Evolutionary conservation across 2,888 invertebrate species (phyloP), one percentile per base, ranked within the genome.

Genomic region (Nudaria mundana): DNA sequence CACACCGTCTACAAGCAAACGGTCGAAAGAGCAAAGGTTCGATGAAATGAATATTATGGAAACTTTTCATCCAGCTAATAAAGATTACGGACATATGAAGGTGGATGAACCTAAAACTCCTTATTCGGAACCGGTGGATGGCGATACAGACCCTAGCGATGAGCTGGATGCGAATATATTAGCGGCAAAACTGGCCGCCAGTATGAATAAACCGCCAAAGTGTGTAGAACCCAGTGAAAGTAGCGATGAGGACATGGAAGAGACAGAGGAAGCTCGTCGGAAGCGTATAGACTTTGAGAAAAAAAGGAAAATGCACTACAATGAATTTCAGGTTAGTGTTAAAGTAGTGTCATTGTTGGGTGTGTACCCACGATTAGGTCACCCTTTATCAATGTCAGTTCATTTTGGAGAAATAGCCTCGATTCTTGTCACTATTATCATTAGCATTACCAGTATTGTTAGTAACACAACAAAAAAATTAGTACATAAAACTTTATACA

Each of bases 71-170:
- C 99, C 99, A 26, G 91, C 95, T 13, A 97, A 97, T 78, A 99
- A 99, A 88, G 99, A 99, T 85, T 99, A 99, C 83, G 99, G 99
- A 5, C 98, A 98, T 72, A 99, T 99, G 98, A 99, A 99, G 86
- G 82, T 87, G 23, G 96, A 97, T 66, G 99, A 99, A 83, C 99
- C 99, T 1, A 98, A 98, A 82, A 99, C 99, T 15, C 99, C 99
- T 24, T 92, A 76, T 61, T 87, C 89, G 3, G 93, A 93, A 65
- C 79, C 92, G 35, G 90, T 87, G 30, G 93, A 93, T 48, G 89
- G 91, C 16, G 90, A 91, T 26, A 81, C 90, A 28, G 93, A 92
- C 57, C 90, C 91, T 16, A 61, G 71, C 5, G 92, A 92, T 59
- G 90, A 91, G 57, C 68, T 92, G 48, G 93, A 93, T 66, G 94